Conservation (phyloP, 2,797 vertebrate genomes). For the Crenichthys baileyi region DNA sequence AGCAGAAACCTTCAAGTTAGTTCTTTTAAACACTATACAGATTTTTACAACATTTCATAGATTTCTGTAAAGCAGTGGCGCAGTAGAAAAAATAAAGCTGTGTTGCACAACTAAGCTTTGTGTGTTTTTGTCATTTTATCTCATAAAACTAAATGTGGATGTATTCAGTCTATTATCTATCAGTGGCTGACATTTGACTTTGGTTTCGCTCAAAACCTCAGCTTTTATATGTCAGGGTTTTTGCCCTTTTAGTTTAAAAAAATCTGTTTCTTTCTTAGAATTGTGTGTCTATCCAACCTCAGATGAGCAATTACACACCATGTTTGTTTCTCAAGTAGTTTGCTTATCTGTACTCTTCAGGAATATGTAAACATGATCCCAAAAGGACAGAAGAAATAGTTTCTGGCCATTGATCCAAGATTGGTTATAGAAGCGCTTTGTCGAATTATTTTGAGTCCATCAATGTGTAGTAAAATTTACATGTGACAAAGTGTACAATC, state of each 20-base stretch:
- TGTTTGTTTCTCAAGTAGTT: neutral
- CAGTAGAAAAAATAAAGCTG: slow-evolving; percentile 68
- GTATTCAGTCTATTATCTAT: neutral
- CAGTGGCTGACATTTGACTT: neutral
- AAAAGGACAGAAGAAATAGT: neutral
- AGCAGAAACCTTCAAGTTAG: slow-evolving; percentile 63
- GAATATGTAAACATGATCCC: neutral
- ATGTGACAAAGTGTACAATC: neutral
- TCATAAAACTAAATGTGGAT: slow-evolving; percentile 16
- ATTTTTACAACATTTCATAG: slow-evolving; percentile 56
- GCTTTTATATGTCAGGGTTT: neutral
- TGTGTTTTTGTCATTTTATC: slow-evolving; percentile 21
- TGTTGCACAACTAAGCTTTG: slow-evolving; percentile 53
- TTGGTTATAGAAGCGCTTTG: neutral
- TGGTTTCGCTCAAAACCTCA: neutral
- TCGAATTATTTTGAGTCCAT: too few relatives aligned
- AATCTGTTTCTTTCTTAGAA: too few relatives aligned
- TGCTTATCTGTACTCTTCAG: neutral
- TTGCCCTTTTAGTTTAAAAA: neutral
- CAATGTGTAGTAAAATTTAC: neutral
- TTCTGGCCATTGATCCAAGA: neutral
- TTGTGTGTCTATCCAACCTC: neutral
- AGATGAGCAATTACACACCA: neutral
- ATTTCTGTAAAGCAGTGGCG: slow-evolving; percentile 56
- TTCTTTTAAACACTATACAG: slow-evolving; percentile 70